Evolutionary conservation across 2,888 invertebrate species (phyloP).

Genomic region (Lasioglossum pauxillum): DNA sequence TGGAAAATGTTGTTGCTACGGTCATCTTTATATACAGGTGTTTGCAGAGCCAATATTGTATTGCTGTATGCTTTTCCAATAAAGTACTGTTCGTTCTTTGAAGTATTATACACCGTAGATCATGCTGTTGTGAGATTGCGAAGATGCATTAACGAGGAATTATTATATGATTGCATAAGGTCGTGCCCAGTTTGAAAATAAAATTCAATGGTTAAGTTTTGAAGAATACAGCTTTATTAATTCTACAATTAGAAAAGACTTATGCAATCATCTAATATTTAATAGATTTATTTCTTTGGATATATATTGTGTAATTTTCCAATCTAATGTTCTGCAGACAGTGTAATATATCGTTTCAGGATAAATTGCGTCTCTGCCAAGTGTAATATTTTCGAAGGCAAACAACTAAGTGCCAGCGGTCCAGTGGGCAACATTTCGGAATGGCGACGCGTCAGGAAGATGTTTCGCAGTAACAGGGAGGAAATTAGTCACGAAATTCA

Average conservation of each 20-base stretch:
- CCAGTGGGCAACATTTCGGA: background rate
- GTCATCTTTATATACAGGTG: background rate
- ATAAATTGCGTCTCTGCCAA: background rate
- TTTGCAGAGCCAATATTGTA: background rate
- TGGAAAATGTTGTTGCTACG: background rate
- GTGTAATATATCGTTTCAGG: background rate
- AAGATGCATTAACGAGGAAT: too few relatives aligned
- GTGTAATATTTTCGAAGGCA: background rate
- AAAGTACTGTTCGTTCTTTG: background rate
- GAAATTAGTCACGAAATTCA: slow-evolving; percentile 22
- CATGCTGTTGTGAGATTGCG: background rate
- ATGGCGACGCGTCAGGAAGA: background rate
- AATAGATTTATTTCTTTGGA: too few relatives aligned
- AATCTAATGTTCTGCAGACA: background rate
- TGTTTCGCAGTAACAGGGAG: background rate
- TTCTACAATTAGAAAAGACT: too few relatives aligned
- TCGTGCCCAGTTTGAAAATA: too few relatives aligned
- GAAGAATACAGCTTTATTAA: too few relatives aligned
- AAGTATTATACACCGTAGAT: too few relatives aligned
- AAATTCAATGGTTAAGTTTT: too few relatives aligned
- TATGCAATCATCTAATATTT: too few relatives aligned
- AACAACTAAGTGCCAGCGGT: background rate
- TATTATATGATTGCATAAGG: too few relatives aligned
- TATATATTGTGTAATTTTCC: too few relatives aligned
- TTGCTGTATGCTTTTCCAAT: background rate